Evolutionary conservation across 2,888 invertebrate genomes (phyloP).

Genomic region (Tricholauxania praeusta): DNA sequence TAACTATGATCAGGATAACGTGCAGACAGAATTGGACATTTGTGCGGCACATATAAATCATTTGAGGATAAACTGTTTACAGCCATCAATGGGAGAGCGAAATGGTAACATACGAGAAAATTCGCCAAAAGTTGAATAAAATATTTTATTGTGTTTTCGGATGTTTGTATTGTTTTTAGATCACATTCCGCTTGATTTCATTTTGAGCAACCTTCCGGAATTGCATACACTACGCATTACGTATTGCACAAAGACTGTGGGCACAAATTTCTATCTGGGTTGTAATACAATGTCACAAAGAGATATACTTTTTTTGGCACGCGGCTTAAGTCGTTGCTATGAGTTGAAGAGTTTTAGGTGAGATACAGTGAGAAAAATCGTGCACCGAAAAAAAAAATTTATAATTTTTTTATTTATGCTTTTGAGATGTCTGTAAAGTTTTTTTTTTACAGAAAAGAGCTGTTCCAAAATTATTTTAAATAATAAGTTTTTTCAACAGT

Average conservation of each 20-base stretch:
- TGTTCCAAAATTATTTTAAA: too few relatives aligned
- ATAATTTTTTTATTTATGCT: not conserved
- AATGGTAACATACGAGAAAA: conserved; percentile 51
- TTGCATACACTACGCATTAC: conserved; percentile 63
- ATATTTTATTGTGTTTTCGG: too few relatives aligned
- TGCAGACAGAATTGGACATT: conserved; percentile 62
- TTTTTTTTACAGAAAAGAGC: too few relatives aligned
- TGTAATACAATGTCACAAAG: conserved; percentile 64
- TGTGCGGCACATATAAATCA: conserved; percentile 64
- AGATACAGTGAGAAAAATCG: conserved; percentile 23
- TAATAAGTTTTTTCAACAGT: conserved; percentile 45
- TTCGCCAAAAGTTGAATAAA: not conserved
- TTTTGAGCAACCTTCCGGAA: conserved; percentile 65
- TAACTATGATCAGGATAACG: conserved; percentile 64
- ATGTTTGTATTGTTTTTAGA: conserved; percentile 50
- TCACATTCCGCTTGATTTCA: conserved; percentile 68
- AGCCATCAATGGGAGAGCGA: conserved; percentile 58
- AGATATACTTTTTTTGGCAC: conserved; percentile 59
- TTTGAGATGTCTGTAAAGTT: not conserved
- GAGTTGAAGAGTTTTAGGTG: conserved; percentile 64
- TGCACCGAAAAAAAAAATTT: conserved; percentile 4
- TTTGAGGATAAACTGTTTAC: conserved; percentile 64
- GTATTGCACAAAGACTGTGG: conserved; percentile 65
- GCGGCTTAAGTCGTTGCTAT: conserved; percentile 63
- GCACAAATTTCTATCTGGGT: conserved; percentile 63